Percentiles rank a stretch among this genome's conserved stretches.
Evolutionary conservation across 2,797 vertebrate genomes (phyloP).

Genomic region (Coregonus sp.): DNA sequence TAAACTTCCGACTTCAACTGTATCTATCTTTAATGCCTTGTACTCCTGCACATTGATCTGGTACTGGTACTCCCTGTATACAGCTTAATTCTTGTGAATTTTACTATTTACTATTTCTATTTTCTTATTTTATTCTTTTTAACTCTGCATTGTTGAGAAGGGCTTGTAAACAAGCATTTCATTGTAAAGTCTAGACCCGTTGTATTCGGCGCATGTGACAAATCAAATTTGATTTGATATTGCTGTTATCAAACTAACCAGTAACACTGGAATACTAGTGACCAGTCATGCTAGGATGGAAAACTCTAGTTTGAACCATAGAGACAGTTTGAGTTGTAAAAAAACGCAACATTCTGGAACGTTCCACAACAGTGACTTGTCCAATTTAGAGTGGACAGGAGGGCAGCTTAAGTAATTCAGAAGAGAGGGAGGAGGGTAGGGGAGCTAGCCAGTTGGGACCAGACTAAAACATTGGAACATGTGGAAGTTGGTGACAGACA

Average conservation of each 20-base stretch:
- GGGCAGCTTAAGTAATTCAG: not conserved
- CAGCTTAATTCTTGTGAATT: no score
- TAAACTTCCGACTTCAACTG: no score
- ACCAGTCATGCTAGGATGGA: not conserved
- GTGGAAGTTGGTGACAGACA: not conserved
- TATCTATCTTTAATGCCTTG: no score
- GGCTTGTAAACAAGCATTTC: no score
- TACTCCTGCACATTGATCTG: no score
- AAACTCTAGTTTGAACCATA: not conserved
- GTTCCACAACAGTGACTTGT: not conserved
- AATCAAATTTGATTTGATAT: not conserved
- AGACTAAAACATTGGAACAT: not conserved
- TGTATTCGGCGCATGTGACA: no score
- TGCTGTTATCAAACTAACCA: not conserved
- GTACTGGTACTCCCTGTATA: no score
- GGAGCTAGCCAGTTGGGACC: not conserved
- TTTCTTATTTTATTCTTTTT: no score
- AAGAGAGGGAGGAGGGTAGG: not conserved
- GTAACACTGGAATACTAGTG: not conserved
- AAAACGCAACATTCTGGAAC: not conserved
- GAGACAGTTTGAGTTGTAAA: not conserved
- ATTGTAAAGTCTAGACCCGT: no score
- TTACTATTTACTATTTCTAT: no score
- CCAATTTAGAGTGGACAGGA: not conserved
- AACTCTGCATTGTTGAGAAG: no score